Percentiles rank a stretch among this genome's conserved stretches.
phyloP scores from a whole-genome alignment of 2,797 vertebrate genomes.

The Varecia variegata region DNA sequence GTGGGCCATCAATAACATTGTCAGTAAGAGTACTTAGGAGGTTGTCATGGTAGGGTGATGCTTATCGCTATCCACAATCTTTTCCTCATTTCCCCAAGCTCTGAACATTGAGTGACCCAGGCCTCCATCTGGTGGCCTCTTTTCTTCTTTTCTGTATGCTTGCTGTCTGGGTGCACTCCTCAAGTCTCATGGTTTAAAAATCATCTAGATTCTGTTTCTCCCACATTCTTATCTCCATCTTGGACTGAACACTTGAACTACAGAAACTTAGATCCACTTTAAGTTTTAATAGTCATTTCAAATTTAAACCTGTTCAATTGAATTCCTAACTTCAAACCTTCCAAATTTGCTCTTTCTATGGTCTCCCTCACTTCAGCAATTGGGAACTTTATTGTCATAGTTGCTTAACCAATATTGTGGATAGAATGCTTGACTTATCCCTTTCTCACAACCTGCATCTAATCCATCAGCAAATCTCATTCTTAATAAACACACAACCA shows the following conservation, averaged over 20 bases:
- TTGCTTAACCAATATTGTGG: neutral
- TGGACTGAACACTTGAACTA: neutral
- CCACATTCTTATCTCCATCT: neutral
- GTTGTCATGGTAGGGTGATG: neutral
- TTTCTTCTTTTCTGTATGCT: neutral
- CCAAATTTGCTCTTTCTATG: neutral
- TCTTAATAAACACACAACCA: neutral
- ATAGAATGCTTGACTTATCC: neutral
- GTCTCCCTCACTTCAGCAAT: neutral
- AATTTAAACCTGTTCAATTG: neutral
- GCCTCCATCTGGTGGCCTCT: accelerated
- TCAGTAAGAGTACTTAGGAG: neutral
- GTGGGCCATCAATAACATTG: too few species aligned
- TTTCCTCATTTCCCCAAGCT: neutral
- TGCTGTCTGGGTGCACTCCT: neutral
- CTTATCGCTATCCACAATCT: neutral
- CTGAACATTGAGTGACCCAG: neutral
- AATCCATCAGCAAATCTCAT: neutral
- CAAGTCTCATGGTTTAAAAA: neutral
- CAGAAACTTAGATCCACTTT: neutral
- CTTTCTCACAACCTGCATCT: neutral
- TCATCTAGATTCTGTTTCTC: neutral
- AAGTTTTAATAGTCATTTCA: neutral
- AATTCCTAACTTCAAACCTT: neutral
- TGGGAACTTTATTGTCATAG: neutral